phyloP scores from a whole-genome alignment of 2,113 vertebrate genomes.

The Hiodon tergisus region DNA sequence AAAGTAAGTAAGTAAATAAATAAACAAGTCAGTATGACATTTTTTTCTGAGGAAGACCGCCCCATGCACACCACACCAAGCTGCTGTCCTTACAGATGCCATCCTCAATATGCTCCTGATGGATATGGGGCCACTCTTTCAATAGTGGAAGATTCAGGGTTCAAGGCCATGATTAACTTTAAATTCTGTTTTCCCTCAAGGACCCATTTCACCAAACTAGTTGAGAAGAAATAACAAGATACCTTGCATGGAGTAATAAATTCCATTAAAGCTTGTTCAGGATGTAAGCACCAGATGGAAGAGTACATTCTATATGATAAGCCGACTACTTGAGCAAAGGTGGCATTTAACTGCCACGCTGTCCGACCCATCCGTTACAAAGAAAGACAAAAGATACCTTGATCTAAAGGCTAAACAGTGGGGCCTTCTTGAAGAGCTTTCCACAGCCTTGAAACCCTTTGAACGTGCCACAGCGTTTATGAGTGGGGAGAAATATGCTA shows the following conservation, averaged over 20 bases:
- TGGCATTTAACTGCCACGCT: constrained; percentile 28
- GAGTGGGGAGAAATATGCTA: constrained; percentile 30
- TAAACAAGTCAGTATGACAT: too few species aligned
- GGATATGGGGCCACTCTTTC: constrained; percentile 27
- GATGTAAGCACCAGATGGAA: constrained; percentile 24
- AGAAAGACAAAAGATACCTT: constrained; percentile 17
- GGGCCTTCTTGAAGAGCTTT: constrained; percentile 29
- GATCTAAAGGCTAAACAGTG: constrained; percentile 29
- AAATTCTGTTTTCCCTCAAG: constrained; percentile 2
- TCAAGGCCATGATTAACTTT: constrained; percentile 25
- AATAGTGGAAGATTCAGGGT: constrained; percentile 33
- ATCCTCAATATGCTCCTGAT: background rate
- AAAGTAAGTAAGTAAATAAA: too few species aligned
- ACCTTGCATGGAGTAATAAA: background rate
- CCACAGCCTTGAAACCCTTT: constrained; percentile 22
- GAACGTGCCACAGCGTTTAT: constrained; percentile 26
- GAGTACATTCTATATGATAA: constrained; percentile 21
- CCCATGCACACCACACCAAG: constrained; percentile 9
- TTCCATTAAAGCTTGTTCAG: constrained; percentile 15
- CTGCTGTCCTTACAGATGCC: background rate
- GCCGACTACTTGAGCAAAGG: constrained; percentile 23
- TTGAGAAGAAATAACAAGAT: background rate
- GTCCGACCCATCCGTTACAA: constrained; percentile 27
- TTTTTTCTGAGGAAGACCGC: too few species aligned
- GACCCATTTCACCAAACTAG: background rate